A percentile compares a stretch with the other conserved stretches of the same genome.
Conservation (phyloP, 2,113 vertebrate species). For the Tiliqua scincoides region DNA sequence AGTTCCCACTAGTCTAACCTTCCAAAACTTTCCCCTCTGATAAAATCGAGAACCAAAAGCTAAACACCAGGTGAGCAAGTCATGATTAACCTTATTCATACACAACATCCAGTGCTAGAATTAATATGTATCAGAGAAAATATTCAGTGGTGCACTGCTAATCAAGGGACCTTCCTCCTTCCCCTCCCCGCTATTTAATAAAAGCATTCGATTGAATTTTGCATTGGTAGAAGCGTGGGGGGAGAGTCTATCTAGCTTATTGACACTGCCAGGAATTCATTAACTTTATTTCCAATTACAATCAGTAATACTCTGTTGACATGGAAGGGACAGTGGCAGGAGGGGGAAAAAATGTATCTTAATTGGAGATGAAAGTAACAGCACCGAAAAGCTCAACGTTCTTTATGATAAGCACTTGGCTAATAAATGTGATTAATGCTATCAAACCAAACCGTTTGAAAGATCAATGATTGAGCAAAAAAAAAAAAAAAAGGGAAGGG, state of each 20-base stretch:
- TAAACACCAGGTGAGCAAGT: not conserved
- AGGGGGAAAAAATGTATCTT: constrained; percentile 28
- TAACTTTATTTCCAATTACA: constrained; percentile 69
- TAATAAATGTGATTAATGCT: constrained; percentile 70
- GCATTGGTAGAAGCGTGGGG: not conserved
- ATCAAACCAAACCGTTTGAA: constrained; percentile 68
- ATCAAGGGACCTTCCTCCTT: not conserved
- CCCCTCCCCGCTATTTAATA: not conserved
- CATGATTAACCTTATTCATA: constrained; percentile 15
- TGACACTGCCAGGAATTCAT: constrained; percentile 59
- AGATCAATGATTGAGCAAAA: constrained; percentile 66
- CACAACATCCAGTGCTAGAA: not conserved
- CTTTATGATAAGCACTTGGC: constrained; percentile 54
- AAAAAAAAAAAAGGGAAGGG: constrained; percentile 64
- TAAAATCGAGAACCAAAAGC: not conserved
- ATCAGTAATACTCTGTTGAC: constrained; percentile 50
- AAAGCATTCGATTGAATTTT: not conserved
- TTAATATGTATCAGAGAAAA: not conserved
- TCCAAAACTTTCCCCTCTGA: not conserved
- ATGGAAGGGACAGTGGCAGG: constrained; percentile 39
- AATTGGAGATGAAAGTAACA: constrained; percentile 64
- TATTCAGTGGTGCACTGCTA: not conserved
- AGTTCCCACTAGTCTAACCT: not conserved
- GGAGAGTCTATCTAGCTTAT: constrained; percentile 34
- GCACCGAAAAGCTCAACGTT: constrained; percentile 57